Percentiles rank a stretch among this genome's conserved stretches.
phyloP scores from a whole-genome alignment of 2,113 vertebrate genomes.

The Macquaria ambigua region DNA sequence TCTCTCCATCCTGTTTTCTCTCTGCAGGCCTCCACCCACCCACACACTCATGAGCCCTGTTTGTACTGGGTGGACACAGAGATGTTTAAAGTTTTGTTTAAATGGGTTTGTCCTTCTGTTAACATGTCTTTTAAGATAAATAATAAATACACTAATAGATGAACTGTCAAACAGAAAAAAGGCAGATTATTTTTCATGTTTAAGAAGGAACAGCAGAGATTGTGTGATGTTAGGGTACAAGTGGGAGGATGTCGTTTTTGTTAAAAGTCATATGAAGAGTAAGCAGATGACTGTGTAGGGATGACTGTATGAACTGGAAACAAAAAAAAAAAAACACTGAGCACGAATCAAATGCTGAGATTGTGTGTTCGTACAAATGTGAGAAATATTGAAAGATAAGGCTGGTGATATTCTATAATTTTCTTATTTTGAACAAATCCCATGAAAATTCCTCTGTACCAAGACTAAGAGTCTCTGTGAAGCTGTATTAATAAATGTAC shows the following conservation, averaged over 20 bases:
- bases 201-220: neutral
- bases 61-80: slow-evolving; percentile 31
- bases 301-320: slow-evolving; percentile 11
- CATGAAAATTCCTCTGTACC: neutral
- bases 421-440: neutral
- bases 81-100: slow-evolving; percentile 30
- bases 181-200: neutral
- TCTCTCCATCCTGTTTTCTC: slow-evolving; percentile 69
- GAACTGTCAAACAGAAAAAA: neutral
- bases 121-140: slow-evolving; percentile 18
- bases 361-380: neutral
- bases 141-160: slow-evolving; percentile 13
- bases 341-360: neutral
- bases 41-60: slow-evolving; percentile 25
- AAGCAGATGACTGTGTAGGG: slow-evolving; percentile 22
- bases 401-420: neutral
- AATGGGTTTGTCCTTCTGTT: slow-evolving; percentile 11
- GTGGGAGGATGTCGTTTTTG: slow-evolving; percentile 39
- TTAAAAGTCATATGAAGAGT: slow-evolving; percentile 25
- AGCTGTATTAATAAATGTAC: neutral
- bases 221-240: neutral
- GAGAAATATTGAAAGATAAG: neutral
- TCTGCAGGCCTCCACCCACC: slow-evolving; percentile 65
- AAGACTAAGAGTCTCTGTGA: neutral
- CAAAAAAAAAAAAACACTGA: neutral